Conservation (phyloP, 2,888 invertebrate genomes). For the Synergus japonicus region DNA sequence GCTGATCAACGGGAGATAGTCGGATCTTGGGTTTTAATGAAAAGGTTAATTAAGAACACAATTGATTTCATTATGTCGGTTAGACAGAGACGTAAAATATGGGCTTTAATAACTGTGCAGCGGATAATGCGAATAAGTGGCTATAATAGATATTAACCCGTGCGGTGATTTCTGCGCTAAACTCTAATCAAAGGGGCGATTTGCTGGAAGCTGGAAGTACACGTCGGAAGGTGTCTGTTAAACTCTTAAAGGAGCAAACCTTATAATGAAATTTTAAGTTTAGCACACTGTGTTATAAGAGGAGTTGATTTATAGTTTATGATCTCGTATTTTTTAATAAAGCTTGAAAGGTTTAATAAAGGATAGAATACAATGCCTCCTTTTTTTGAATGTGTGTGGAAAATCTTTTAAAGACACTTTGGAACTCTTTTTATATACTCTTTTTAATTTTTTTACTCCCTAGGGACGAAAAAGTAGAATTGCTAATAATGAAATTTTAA, state of each 20-base stretch:
- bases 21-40: not conserved
- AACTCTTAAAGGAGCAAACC: conserved; percentile 8
- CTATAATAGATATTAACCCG: conserved; percentile 47
- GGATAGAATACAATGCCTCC: no score
- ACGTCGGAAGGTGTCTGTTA: not conserved
- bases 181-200: not conserved
- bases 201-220: not conserved
- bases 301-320: no score
- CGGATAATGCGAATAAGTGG: conserved; percentile 44
- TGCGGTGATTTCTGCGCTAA: conserved; percentile 22
- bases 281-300: not conserved
- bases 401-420: no score
- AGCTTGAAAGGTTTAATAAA: no score
- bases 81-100: conserved; percentile 44
- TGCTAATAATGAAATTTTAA: no score
- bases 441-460: no score
- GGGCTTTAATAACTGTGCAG: conserved; percentile 44
- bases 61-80: conserved; percentile 50
- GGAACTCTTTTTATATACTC: no score
- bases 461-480: no score
- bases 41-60: conserved; percentile 47
- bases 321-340: no score
- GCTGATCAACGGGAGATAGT: not conserved
- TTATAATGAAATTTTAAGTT: conserved; percentile 23
- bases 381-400: no score